A percentile compares a stretch with the other conserved stretches of the same genome.
These are phyloP conservation scores for Schizothorax lantsangensis DNA, from an alignment of 2,797 vertebrate genomes.

Conservation along the genomic window DNA sequence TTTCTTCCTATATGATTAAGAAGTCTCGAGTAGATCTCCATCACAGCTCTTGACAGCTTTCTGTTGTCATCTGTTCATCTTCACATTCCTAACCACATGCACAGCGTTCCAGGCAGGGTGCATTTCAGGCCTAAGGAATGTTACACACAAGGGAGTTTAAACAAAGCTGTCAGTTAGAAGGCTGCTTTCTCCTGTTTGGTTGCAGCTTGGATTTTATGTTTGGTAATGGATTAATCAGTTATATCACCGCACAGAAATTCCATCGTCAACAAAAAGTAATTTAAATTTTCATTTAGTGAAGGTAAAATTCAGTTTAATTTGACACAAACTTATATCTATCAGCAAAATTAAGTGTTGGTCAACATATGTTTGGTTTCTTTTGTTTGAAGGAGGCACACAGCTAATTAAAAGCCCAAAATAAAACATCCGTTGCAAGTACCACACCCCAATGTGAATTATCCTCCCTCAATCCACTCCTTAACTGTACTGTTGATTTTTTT, in stretches of 20 bases:
- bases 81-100: slow-evolving; percentile 39
- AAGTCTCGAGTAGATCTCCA: slow-evolving; percentile 21
- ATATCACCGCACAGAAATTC: not conserved
- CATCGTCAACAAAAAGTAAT: not conserved
- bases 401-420: slow-evolving; percentile 4
- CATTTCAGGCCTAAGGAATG: not conserved
- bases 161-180: not conserved
- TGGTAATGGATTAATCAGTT: not conserved
- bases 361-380: slow-evolving; percentile 2
- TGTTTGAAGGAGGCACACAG: not conserved
- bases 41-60: slow-evolving; percentile 6
- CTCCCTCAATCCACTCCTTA: slow-evolving; percentile 11
- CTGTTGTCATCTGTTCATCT: slow-evolving; percentile 14
- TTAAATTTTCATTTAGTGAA: not conserved
- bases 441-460: slow-evolving; percentile 31
- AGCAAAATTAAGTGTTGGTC: not conserved
- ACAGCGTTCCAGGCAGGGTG: slow-evolving; percentile 14
- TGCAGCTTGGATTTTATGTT: not conserved
- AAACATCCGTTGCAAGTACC: not conserved
- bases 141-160: not conserved
- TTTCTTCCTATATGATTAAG: not conserved
- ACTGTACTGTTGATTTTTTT: not conserved
- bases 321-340: not conserved
- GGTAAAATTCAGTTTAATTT: not conserved
- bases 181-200: not conserved